Percentiles rank a stretch among this genome's conserved stretches.
Evolutionary conservation across 2,113 vertebrate species (phyloP).

Genomic region (Tichodroma muraria): DNA sequence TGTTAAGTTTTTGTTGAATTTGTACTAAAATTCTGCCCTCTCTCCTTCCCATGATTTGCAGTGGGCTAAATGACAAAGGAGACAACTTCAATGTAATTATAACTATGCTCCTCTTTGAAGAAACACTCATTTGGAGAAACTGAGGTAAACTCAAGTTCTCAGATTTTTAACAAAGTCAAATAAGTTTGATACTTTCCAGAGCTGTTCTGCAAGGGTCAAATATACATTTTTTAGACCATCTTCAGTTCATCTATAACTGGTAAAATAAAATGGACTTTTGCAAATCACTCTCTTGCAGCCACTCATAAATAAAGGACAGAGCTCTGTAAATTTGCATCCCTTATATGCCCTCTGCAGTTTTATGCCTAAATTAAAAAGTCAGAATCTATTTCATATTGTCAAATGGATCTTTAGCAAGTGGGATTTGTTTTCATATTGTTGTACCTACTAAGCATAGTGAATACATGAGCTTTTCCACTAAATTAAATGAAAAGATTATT

Average conservation of each 20-base stretch:
- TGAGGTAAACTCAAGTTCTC: neutral
- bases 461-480: constrained; percentile 47
- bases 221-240: neutral
- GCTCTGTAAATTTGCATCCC: neutral
- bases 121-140: neutral
- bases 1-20: neutral
- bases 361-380: constrained; percentile 46
- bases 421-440: constrained; percentile 55
- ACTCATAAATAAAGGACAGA: constrained; percentile 23
- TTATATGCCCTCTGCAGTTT: neutral
- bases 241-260: neutral
- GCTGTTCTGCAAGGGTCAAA: neutral
- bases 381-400: constrained; percentile 43
- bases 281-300: neutral
- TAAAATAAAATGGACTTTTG: neutral
- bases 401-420: constrained; percentile 57
- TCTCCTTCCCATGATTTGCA: neutral
- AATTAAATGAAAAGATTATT: constrained; percentile 68
- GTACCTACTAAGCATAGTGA: constrained; percentile 31
- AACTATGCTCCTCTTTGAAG: neutral
- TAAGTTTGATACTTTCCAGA: neutral
- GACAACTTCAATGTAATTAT: neutral
- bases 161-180: neutral
- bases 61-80: neutral
- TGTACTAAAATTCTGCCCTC: neutral